A percentile compares a stretch with the other conserved stretches of the same genome.
Conservation (phyloP, 2,797 vertebrate species). For the Malurus splendens region DNA sequence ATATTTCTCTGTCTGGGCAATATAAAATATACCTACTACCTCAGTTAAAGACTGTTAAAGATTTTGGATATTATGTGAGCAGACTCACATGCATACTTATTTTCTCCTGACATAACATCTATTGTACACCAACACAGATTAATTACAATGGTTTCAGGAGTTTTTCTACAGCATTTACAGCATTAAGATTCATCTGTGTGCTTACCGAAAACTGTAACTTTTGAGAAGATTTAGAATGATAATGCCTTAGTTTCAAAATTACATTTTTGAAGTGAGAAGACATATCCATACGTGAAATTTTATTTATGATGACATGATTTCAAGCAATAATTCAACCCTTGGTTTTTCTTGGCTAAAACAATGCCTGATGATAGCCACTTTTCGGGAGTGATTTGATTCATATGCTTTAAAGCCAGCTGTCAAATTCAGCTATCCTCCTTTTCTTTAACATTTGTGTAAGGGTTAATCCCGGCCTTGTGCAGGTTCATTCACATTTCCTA, state of each 20-base stretch:
- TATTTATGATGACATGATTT: not conserved
- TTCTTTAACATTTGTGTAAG: constrained; percentile 1
- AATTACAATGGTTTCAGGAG: constrained; percentile 12
- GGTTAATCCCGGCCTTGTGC: constrained; percentile 11
- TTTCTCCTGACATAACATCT: not conserved
- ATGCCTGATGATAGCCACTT: not conserved
- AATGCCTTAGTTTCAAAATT: not conserved
- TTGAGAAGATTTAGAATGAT: not conserved
- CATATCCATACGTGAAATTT: not conserved
- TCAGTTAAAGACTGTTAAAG: not conserved
- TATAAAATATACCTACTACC: not conserved
- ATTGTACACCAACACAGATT: not conserved
- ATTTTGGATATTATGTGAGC: not conserved
- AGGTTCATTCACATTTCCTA: constrained; percentile 39
- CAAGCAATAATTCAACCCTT: not conserved
- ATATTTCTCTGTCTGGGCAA: not conserved
- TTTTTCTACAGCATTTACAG: not conserved
- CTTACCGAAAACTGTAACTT: not conserved
- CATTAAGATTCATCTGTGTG: not conserved
- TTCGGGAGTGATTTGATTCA: not conserved
- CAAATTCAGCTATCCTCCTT: constrained; percentile 1
- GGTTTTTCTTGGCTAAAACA: not conserved
- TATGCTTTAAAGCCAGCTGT: not conserved
- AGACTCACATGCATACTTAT: not conserved
- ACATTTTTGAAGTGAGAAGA: not conserved